phyloP scores from a whole-genome alignment of 2,113 vertebrate species.

The human (Homo sapiens) region DNA sequence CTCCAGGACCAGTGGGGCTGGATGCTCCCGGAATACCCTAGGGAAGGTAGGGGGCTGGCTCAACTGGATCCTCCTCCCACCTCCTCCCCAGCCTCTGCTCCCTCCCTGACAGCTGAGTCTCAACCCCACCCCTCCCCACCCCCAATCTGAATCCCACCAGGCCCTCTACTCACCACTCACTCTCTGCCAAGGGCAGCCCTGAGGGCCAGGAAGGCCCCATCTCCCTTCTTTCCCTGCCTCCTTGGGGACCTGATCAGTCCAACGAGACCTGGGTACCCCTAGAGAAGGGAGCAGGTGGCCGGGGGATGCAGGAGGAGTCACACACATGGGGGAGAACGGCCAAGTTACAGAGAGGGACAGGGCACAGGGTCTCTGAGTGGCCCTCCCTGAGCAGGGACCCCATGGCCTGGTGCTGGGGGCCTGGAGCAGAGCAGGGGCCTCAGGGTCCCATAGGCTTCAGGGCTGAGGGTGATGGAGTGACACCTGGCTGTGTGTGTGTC shows the following conservation, averaged over 20 bases:
- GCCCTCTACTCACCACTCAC: slow-evolving; percentile 86
- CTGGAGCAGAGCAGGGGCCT: background rate
- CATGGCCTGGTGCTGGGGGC: background rate
- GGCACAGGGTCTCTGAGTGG: background rate
- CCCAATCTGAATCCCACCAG: background rate
- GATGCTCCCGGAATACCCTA: slow-evolving; percentile 91
- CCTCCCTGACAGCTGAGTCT: background rate
- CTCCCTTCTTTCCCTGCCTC: slow-evolving; percentile 95
- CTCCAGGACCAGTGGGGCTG: slow-evolving; percentile 89
- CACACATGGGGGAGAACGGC: accelerated
- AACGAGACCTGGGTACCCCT: slow-evolving; percentile 91
- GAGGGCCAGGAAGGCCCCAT: slow-evolving; percentile 90
- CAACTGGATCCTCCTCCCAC: background rate
- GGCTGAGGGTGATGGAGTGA: background rate
- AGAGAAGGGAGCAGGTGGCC: background rate
- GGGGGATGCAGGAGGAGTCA: background rate
- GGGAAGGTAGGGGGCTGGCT: background rate
- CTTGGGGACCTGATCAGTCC: slow-evolving; percentile 92
- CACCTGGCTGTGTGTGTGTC: background rate
- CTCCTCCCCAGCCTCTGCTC: background rate
- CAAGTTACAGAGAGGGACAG: background rate
- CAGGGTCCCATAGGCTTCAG: accelerated
- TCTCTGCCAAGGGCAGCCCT: slow-evolving; percentile 88
- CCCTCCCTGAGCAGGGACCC: background rate
- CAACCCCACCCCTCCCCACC: background rate